Evolutionary conservation across 2,797 vertebrate genomes (phyloP).

Genomic region (Hoplostethus atlanticus): DNA sequence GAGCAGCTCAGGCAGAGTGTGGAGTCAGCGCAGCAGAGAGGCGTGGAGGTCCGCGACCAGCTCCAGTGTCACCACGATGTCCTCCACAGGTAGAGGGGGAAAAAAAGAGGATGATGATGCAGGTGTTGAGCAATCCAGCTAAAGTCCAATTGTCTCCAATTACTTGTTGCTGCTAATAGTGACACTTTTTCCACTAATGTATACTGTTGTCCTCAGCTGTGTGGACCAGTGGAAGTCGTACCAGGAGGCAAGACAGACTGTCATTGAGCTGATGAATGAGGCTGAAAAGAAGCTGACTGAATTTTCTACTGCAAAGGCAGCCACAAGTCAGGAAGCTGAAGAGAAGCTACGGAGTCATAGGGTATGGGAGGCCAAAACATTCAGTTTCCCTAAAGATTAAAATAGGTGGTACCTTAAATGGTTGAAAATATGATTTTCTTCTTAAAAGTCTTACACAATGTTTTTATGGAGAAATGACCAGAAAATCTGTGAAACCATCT

Average conservation of each 20-base stretch:
- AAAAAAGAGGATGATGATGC: neutral
- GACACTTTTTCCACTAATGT: neutral
- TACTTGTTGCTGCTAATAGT: neutral
- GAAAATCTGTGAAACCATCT: no score
- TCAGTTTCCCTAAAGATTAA: neutral
- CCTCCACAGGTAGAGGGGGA: slow-evolving; percentile 80
- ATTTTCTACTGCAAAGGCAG: slow-evolving; percentile 90
- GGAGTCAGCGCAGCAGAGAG: slow-evolving; percentile 87
- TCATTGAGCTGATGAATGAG: slow-evolving; percentile 93
- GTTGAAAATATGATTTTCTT: neutral
- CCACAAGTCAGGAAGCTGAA: slow-evolving; percentile 87
- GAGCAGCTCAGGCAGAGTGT: slow-evolving; percentile 88
- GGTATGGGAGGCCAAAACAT: slow-evolving; percentile 73
- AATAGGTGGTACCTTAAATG: neutral
- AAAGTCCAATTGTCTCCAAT: neutral
- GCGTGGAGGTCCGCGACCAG: slow-evolving; percentile 85
- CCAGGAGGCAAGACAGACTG: slow-evolving; percentile 90
- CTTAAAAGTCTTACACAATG: neutral
- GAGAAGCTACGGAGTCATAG: slow-evolving; percentile 89
- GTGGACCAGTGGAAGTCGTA: slow-evolving; percentile 90
- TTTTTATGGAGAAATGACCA: no score
- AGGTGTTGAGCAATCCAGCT: neutral
- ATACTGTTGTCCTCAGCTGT: slow-evolving; percentile 79
- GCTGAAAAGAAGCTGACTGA: slow-evolving; percentile 92
- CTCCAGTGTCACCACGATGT: slow-evolving; percentile 88